Evolutionary conservation across 2,113 vertebrate species (phyloP), one percentile per base, ranked within the genome.

Genomic region (Myiagra hebetior): DNA sequence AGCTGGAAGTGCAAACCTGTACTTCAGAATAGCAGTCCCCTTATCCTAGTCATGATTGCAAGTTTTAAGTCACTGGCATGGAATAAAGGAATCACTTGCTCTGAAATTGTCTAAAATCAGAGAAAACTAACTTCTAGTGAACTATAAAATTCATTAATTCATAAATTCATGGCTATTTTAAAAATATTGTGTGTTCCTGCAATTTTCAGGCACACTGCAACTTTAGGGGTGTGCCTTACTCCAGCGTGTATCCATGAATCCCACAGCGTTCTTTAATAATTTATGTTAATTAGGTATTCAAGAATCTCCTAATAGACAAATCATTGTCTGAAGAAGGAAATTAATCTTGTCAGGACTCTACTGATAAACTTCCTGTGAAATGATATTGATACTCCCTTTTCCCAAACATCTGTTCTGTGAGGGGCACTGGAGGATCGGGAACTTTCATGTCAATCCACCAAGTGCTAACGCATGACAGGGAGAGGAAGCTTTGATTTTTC

Each of bases 281-380:
- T 60, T 16, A 92, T 60, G 67, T 68, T 80, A 78, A 92, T 94
- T 63, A 94, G 89, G 46, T 82, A 89, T 96, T 92, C 77, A 75
- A 91, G 80, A 81, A 72, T 28, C 57, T 85, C 62, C 60, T 94
- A 64, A 93, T 56, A 87, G 62, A 75, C 5, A 2, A 81, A 76
- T 52, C 88, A 20, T 31, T 50, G 56, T 89, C 80, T 91, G 88
- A 94, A 81, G 69, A 5, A 73, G 60, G 65, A 64, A 85, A 96
- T 94, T 70, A 52, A 89, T 91, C 79, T 91, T 89, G 95, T 89
- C 95, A 80, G 83, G 47, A 20, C 56, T 93, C 56, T 56, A 14
- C 86, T 92, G 87, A 81, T 49, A 72, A 87, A 91, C 41, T 85
- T 78, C n/a, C 60, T 17, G 7, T 78, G 88, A n/a, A 31, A 63